A percentile compares a stretch with the other conserved stretches of the same genome.
These are phyloP conservation scores for Dynastes tityus DNA, from an alignment of 2,888 invertebrate genomes.

Conservation along the genomic window DNA sequence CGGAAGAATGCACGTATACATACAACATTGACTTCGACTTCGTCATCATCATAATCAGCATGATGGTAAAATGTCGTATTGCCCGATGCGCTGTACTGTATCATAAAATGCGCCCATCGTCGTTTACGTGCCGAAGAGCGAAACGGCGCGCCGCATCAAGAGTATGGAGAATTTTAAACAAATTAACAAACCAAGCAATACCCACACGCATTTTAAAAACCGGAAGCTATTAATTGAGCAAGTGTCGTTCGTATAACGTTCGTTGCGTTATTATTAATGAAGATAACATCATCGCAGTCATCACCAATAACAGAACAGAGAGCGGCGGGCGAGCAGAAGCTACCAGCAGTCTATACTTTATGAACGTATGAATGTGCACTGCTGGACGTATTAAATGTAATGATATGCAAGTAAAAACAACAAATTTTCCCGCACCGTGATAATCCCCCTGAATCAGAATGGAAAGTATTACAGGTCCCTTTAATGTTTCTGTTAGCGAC, in stretches of 20 bases:
- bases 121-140: slow-evolving; percentile 14
- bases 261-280: slow-evolving; percentile 46
- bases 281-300: slow-evolving; percentile 45
- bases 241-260: slow-evolving; percentile 52
- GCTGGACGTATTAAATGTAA: neutral
- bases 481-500: too few species aligned
- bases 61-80: too few species aligned
- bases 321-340: slow-evolving; percentile 15
- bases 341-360: slow-evolving; percentile 25
- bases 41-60: too few species aligned
- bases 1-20: too few species aligned
- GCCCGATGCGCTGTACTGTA: too few species aligned
- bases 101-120: too few species aligned
- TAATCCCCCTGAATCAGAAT: too few species aligned
- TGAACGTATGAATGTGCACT: neutral
- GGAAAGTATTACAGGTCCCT: too few species aligned
- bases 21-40: too few species aligned
- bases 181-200: slow-evolving; percentile 61
- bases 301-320: slow-evolving; percentile 40
- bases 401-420: too few species aligned
- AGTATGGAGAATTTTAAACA: slow-evolving; percentile 57
- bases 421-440: too few species aligned
- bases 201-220: slow-evolving; percentile 61
- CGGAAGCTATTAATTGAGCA: slow-evolving; percentile 61
- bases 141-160: neutral